These are phyloP conservation scores for Amblyopsis rosae DNA, from an alignment of 2,113 vertebrate species.

Conservation along the genomic window DNA sequence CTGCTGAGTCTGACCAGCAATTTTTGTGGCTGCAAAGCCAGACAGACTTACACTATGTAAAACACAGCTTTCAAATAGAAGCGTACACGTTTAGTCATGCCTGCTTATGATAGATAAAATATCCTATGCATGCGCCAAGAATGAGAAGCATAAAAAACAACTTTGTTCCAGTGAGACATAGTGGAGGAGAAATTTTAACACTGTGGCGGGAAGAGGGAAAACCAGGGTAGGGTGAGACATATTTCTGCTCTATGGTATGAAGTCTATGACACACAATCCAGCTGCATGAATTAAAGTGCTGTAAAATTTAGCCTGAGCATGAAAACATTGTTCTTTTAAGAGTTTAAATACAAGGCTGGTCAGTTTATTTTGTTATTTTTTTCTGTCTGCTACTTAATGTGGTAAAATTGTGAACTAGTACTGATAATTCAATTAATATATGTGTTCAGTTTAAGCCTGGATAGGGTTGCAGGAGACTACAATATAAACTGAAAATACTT, in stretches of 20 bases:
- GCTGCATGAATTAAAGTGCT: slow-evolving; percentile 33
- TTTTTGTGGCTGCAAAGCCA: not conserved
- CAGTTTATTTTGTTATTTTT: not conserved
- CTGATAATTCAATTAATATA: too few relatives aligned
- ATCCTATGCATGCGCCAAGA: not conserved
- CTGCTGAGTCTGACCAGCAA: not conserved
- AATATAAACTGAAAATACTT: slow-evolving; percentile 3
- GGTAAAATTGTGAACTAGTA: slow-evolving; percentile 21
- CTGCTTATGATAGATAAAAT: not conserved
- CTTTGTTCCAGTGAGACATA: slow-evolving; percentile 26
- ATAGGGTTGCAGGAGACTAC: not conserved
- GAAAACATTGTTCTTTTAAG: slow-evolving; percentile 21
- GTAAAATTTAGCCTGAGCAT: slow-evolving; percentile 36
- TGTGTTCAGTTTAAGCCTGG: not conserved
- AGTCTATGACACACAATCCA: slow-evolving; percentile 25
- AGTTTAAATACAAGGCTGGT: too few relatives aligned
- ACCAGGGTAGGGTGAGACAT: slow-evolving; percentile 51
- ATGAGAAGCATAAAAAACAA: slow-evolving; percentile 6
- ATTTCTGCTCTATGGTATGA: slow-evolving; percentile 55
- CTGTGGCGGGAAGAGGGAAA: slow-evolving; percentile 19
- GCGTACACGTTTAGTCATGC: not conserved
- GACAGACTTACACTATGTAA: not conserved
- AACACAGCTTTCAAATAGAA: not conserved
- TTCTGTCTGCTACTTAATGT: slow-evolving; percentile 30
- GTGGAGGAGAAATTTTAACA: slow-evolving; percentile 17